Conservation (phyloP, 2,888 invertebrate species). For the Galeopsomyia nigrocyanea region DNA sequence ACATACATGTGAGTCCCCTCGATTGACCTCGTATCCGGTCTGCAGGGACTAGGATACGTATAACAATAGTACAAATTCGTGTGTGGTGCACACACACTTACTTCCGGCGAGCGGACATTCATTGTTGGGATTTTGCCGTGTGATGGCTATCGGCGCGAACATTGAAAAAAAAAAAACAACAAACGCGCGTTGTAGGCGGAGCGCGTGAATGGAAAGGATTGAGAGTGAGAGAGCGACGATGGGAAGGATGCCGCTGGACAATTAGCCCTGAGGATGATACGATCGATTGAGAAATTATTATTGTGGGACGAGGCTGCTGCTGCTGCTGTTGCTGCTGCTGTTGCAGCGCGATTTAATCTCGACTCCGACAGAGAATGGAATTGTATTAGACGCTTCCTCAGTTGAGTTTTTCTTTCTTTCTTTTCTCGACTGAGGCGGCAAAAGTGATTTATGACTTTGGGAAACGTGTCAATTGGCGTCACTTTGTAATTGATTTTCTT, state of each 20-base stretch:
- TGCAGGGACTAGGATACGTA: slow-evolving; percentile 15
- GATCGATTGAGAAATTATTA: slow-evolving; percentile 24
- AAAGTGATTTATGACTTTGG: too few relatives aligned
- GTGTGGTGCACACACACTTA: slow-evolving; percentile 23
- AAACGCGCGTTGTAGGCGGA: slow-evolving; percentile 9
- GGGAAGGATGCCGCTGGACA: background rate
- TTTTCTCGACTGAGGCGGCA: background rate
- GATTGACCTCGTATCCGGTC: background rate
- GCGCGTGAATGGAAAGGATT: background rate
- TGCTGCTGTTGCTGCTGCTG: too few relatives aligned
- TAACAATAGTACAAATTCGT: slow-evolving; percentile 25
- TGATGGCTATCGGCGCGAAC: too few relatives aligned
- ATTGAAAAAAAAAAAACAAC: slow-evolving; percentile 13
- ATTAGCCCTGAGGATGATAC: slow-evolving; percentile 24
- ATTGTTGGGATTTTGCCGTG: slow-evolving; percentile 28
- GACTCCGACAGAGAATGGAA: too few relatives aligned
- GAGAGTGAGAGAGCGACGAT: background rate
- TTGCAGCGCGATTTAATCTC: slow-evolving; percentile 9
- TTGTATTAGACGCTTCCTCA: slow-evolving; percentile 1
- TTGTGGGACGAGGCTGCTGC: slow-evolving; percentile 2
- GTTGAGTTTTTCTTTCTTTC: slow-evolving; percentile 17
- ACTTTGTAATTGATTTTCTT: too few relatives aligned
- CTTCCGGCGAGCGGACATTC: slow-evolving; percentile 31
- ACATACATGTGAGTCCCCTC: too few relatives aligned
- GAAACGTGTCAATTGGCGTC: too few relatives aligned